These are phyloP conservation scores for Parnassius smintheus DNA, from an alignment of 2,888 invertebrate species.

Conservation along the genomic window DNA sequence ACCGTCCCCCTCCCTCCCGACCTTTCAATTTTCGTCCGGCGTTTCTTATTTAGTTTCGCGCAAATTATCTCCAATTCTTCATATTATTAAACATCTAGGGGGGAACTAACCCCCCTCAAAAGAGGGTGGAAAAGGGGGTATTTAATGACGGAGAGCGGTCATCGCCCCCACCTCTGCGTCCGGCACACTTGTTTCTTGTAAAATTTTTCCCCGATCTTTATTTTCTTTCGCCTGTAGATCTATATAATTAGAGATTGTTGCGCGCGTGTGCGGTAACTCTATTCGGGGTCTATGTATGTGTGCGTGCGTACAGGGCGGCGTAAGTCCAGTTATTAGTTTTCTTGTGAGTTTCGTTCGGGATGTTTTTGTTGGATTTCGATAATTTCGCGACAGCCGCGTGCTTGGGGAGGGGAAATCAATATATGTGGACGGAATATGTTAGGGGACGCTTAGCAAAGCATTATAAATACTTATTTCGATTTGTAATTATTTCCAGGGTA, in stretches of 20 bases:
- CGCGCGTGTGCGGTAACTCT: conserved; percentile 39
- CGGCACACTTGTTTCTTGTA: conserved; percentile 79
- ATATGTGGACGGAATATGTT: conserved; percentile 37
- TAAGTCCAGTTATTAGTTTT: conserved; percentile 80
- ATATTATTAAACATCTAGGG: conserved; percentile 81
- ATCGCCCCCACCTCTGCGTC: conserved; percentile 63
- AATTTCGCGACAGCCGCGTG: conserved; percentile 70
- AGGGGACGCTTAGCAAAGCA: conserved; percentile 25
- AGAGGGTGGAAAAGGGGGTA: conserved; percentile 43
- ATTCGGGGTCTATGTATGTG: conserved; percentile 45
- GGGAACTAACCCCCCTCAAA: conserved; percentile 62
- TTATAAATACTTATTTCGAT: conserved; percentile 25
- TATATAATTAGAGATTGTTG: conserved; percentile 72
- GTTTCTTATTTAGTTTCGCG: conserved; percentile 82
- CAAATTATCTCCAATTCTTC: conserved; percentile 82
- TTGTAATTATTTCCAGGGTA: conserved; percentile 19
- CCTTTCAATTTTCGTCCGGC: conserved; percentile 79
- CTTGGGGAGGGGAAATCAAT: conserved; percentile 37
- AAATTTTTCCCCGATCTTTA: conserved; percentile 82
- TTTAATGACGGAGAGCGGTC: conserved; percentile 78
- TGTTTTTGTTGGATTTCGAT: conserved; percentile 81
- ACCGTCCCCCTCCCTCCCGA: conserved; percentile 41
- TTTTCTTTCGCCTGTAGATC: conserved; percentile 72
- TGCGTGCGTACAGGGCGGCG: conserved; percentile 48
- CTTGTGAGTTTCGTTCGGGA: conserved; percentile 71